A percentile compares a stretch with the other conserved stretches of the same genome.
Evolutionary conservation across 2,888 invertebrate genomes (phyloP).

Genomic region (Acrocera orbiculus): DNA sequence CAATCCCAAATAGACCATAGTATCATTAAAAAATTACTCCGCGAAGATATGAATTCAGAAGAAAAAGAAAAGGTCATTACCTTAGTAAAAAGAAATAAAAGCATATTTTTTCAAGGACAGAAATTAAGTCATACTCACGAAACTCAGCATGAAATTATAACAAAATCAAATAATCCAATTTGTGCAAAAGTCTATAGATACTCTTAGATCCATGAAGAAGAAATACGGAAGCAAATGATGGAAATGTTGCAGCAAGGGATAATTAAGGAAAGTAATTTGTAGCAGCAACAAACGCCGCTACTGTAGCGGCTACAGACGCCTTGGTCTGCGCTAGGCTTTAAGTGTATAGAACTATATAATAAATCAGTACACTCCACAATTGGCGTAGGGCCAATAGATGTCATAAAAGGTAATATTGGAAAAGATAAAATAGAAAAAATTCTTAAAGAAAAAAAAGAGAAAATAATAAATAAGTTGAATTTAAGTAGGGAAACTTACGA

Average conservation of each 20-base stretch:
- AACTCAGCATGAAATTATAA: slow-evolving; percentile 4
- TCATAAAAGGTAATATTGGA: slow-evolving; percentile 4
- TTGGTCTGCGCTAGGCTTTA: no score
- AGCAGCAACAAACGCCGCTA: no score
- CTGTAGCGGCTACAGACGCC: no score
- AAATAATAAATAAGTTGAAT: no score
- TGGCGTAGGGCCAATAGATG: no score
- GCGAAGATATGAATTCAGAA: background rate
- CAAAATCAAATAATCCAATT: slow-evolving; percentile 4
- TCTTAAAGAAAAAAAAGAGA: no score
- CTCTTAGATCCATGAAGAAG: slow-evolving; percentile 3
- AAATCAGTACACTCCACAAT: no score
- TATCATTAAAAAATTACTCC: background rate
- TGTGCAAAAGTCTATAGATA: slow-evolving; percentile 5
- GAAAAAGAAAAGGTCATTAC: background rate
- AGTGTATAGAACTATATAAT: no score
- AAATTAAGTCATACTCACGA: slow-evolving; percentile 1
- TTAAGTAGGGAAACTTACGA: no score
- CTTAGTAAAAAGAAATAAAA: background rate
- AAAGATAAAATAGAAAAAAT: background rate
- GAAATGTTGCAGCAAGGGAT: slow-evolving; percentile 11
- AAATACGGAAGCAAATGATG: slow-evolving; percentile 1
- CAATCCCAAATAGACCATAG: background rate
- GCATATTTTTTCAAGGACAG: slow-evolving; percentile 1
- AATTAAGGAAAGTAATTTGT: slow-evolving; percentile 15